These are phyloP conservation scores for Lithobates pipiens DNA, from an alignment of 2,797 vertebrate genomes.

Conservation along the genomic window DNA sequence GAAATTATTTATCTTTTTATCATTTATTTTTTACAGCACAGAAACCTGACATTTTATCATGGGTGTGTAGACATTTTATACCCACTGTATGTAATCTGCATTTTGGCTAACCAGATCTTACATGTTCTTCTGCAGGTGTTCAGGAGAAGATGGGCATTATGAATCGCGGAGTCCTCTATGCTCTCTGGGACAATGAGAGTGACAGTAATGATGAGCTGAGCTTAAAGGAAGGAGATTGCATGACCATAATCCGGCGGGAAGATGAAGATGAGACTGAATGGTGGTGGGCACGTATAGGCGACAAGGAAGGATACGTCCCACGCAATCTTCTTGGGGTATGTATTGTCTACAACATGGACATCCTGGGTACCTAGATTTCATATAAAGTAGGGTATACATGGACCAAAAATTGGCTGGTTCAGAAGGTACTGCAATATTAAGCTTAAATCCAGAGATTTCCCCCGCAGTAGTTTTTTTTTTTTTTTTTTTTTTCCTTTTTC, in stretches of 20 bases:
- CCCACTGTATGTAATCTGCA: no score
- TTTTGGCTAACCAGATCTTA: no score
- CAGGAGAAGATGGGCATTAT: constrained; percentile 99
- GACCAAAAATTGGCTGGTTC: no score
- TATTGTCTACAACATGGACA: constrained; percentile 36
- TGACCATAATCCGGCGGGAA: constrained; percentile 88
- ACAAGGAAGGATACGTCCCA: constrained; percentile 89
- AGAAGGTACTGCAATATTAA: no score
- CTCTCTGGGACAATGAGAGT: constrained; percentile 88
- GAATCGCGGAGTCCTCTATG: constrained; percentile 95
- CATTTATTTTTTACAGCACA: no score
- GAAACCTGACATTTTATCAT: no score
- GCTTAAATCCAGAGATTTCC: no score
- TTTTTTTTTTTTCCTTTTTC: no score
- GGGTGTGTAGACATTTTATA: no score
- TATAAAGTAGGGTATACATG: no score
- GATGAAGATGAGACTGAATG: constrained; percentile 93
- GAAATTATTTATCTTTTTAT: no score
- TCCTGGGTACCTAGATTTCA: not conserved
- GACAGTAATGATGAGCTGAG: constrained; percentile 87
- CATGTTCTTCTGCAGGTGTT: constrained; percentile 79
- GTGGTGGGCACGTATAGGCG: constrained; percentile 93
- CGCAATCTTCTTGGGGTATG: constrained; percentile 95
- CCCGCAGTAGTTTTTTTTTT: no score
- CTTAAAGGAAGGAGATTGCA: constrained; percentile 91